Conservation (phyloP, 2,797 vertebrate species). For the Limnodromus scolopaceus region DNA sequence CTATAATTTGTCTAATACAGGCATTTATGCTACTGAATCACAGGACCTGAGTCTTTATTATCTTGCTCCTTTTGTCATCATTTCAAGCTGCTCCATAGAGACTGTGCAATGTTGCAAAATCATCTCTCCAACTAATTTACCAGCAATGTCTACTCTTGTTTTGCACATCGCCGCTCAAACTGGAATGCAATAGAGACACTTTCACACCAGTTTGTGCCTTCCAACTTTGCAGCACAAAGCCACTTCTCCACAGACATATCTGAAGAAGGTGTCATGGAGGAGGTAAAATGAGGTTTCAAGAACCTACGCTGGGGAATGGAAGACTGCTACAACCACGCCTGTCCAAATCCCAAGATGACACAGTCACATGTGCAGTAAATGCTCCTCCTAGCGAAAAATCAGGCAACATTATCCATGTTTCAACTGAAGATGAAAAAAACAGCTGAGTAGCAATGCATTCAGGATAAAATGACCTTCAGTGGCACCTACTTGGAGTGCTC, state of each 20-base stretch:
- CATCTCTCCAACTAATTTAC: neutral
- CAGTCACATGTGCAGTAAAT: neutral
- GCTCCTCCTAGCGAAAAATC: neutral
- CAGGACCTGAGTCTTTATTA: neutral
- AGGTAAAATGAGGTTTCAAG: neutral
- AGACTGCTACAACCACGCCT: neutral
- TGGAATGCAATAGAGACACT: neutral
- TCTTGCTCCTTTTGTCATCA: neutral
- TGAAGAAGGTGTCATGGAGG: neutral
- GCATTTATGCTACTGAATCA: neutral
- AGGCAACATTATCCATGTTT: neutral
- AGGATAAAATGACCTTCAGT: neutral
- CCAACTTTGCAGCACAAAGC: neutral
- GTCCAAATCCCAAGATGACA: neutral
- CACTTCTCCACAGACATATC: neutral
- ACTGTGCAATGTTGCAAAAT: neutral
- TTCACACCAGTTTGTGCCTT: neutral
- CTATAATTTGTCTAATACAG: neutral
- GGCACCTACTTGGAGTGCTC: neutral
- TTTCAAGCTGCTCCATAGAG: neutral
- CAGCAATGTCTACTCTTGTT: neutral
- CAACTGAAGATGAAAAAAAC: neutral
- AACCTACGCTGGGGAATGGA: neutral
- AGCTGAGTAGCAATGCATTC: neutral
- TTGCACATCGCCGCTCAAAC: neutral